Conservation (phyloP, 2,888 invertebrate genomes). For the Lepidochitona cinerea region DNA sequence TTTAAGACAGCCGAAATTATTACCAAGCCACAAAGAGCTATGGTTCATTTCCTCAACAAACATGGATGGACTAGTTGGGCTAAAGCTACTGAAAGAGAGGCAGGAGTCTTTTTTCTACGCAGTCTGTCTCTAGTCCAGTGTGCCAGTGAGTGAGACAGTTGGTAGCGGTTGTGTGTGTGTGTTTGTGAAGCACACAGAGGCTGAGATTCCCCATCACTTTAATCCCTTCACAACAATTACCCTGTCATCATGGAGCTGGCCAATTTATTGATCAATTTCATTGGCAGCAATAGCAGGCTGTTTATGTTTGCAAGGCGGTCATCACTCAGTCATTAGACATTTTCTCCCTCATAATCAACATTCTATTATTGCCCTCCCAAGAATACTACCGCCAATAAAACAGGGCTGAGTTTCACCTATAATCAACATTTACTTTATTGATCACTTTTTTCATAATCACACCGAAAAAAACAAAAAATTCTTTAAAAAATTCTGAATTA, state of each 20-base stretch:
- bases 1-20: too few relatives aligned
- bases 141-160: too few relatives aligned
- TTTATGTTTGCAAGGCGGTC: background rate
- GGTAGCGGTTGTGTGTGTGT: background rate
- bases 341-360: conserved; percentile 1
- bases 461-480: too few relatives aligned
- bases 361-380: background rate
- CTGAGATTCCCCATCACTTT: background rate
- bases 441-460: too few relatives aligned
- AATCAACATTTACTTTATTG: background rate
- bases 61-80: too few relatives aligned
- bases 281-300: background rate
- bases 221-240: conserved; percentile 6
- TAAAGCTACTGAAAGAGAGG: too few relatives aligned
- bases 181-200: background rate
- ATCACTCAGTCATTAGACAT: background rate
- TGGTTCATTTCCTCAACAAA: too few relatives aligned
- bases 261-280: conserved; percentile 8
- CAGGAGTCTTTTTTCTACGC: too few relatives aligned
- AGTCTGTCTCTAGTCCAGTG: too few relatives aligned
- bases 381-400: background rate
- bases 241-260: conserved; percentile 1
- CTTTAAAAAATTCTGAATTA: too few relatives aligned
- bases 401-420: background rate
- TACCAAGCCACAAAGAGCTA: too few relatives aligned